Evolutionary conservation across 2,797 vertebrate species (phyloP), one percentile per base, ranked within the genome.

Genomic region (Monodelphis domestica): DNA sequence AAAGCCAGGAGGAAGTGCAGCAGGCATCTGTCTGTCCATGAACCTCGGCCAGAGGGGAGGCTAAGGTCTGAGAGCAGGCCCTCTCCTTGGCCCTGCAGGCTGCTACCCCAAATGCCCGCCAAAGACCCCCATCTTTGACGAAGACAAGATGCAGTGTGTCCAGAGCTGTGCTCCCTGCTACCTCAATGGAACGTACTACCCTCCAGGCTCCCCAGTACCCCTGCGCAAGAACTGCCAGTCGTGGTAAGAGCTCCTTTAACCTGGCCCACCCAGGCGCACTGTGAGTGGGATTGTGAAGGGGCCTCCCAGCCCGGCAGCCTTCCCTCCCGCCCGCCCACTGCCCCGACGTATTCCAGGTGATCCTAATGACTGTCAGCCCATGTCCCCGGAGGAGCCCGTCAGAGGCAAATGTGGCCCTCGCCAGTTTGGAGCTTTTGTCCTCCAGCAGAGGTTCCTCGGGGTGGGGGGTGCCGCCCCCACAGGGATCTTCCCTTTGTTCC

Each of bases 31-130:
- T 24, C 38, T 78, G 1, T 24, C 2, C 0, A 0, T 9, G 57
- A 63, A 21, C 2, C 0, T 6, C 70, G 17, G 63, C 24, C 24
- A 21, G 12, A 54, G 14, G 50, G 1, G 1, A 54, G 90, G 91
- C 0, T 0, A 12, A 0, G 0, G 30, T 14, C 53, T 33, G 45
- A 33, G 15, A 91, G 91, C 88, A 38, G 78, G 33, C 54, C 57
- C 5, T 63, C 14, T 78, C 2, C 90, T 94, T 91, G 92, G 90
- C 89, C 55, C 95, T 93, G 0, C 96, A 99, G 99, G 99, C 54
- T 99, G 99, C 97, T 99, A 99, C 97, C 99, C 99, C 92, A 97
- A 98, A 12, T 99, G 99, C 96, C 99, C 99, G 33, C 91, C 97
- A 2, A 94, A 94, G 12, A 92, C 98, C 1, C 98, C 99, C 24